Evolutionary conservation across 2,888 invertebrate species (phyloP), one percentile per base, ranked within the genome.

Genomic region (Drosophila fulvimacula): DNA sequence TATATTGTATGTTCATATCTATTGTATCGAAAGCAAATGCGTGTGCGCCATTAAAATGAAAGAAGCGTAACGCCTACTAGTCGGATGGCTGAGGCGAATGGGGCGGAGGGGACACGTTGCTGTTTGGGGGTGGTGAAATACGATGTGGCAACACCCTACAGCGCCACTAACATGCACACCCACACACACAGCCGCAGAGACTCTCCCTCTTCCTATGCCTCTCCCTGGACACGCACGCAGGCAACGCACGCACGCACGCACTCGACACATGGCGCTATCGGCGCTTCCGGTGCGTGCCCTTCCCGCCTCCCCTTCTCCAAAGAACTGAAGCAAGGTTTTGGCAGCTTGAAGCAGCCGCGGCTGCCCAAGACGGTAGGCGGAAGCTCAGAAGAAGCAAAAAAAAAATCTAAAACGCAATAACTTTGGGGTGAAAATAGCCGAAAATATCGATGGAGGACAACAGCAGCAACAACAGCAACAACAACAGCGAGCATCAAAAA

Each of bases 371-470:
- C 83, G 56, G 49, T 67, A 65, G 65, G 63, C 65, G 63, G 68
- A 67, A 76, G 76, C 76, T 56, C 46, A 61, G 65, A 15, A 60
- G 42, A 36, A 36, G 34, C 32, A 44, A 32, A 62, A 76, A 75
- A 75, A 76, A 73, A 80, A 85, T 81, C 79, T 82, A 78, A 81
- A 88, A 84, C 82, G 82, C 87, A 83, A 89, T 89, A 89, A 83
- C 84, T 90, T 82, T 81, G 81, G 88, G 88, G 81, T 87, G 83
- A 90, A 90, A 89, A 90, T 89, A 88, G 85, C 83, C 83, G 88
- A 83, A 88, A 82, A 83, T 86, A 90, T 89, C 89, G 88, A 89
- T 86, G 88, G 80, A 76, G 77, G 74, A 76, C 67, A 75, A 62
- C 48, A 73, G 27, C 66, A 58, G 34, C 64, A 76, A 58, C 60